Base-by-base conservation (phyloP, 2,113 vertebrate species). In the Nothobranchius furzeri region DNA sequence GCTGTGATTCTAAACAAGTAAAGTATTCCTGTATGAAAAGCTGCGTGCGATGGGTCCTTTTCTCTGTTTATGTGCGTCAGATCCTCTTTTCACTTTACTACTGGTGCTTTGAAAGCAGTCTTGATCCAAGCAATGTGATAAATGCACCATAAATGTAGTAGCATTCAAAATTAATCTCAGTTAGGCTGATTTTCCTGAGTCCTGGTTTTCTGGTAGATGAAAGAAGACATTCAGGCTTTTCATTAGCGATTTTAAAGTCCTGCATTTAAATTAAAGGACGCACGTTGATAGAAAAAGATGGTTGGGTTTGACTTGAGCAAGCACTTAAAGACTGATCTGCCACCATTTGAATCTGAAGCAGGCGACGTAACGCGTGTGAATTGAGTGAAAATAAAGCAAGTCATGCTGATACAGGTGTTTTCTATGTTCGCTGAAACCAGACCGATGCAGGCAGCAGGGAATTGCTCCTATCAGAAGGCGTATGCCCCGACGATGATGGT, bases 401-500 rank as follows among this genome's bases (percentile, higher is more conserved):
- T 60, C 42, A 72, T 64, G 83, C 71, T 75, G 75, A 64, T 71
- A 71, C 65, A 81, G 78, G 82, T 71, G 48, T 80, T 64, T 70
- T 73, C 60, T 85, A 76, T 79, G 77, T 77, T 76, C 64, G 57
- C 64, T 75, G 73, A 83, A 76, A 57, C 72, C 70, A 71, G 68
- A 71, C 53, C 46, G 56, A 89, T 88, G 92, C 87, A 85, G 73
- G 90, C 89, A 82, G 71, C 30, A 51, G 50, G 66, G 61, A 59
- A 11, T 80, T 36, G 60, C 9, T 25, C 43, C 9, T 43, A 66
- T 92, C 80, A 92, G 87, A 98, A 99, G 72, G 95, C 69, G 1
- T 96, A 98, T 10, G 95, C 96, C 62, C 98, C 98, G 67, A 98
- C 97, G 40, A 99, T 95, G 90, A 99, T 93, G 51, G 96, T 99